Evolutionary conservation across 2,113 vertebrate genomes (phyloP), one percentile per base, ranked within the genome.

Genomic region (Protobothrops mucrosquamatus): DNA sequence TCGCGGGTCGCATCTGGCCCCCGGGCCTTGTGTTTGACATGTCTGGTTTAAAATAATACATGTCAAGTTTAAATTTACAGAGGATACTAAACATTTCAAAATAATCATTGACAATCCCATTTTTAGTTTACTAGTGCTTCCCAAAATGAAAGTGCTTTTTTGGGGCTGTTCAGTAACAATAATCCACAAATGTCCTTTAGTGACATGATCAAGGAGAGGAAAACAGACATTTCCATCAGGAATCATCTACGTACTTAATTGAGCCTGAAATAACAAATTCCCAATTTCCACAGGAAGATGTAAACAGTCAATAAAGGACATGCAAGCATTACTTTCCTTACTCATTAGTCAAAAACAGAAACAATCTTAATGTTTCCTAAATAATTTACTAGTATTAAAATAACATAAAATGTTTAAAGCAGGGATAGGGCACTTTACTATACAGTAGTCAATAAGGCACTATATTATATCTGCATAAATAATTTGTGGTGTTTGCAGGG

Each of bases 331-430:
- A 87, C 87, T 96, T 97, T 96, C 95, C 92, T 85, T 95, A 94
- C 96, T 97, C 96, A 97, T 97, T 97, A 97, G 96, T 97, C 97
- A 97, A 97, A 96, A 93, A 94, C 95, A 97, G 96, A 97, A 97
- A 97, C 89, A 94, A 97, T 97, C 96, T 97, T 95, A 97, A 93
- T 92, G 29, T 97, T 96, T 94, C 96, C 93, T 98, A 97, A 98
- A 98, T 98, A 97, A 98, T 98, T 98, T 96, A 97, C 96, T 97
- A 85, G 90, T 96, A 95, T 96, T 96, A 97, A 97, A 98, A 98
- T 97, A 97, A 97, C 97, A 96, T 90, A 93, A 97, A 96, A 97
- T 89, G 92, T 95, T 97, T 97, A 96, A 98, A 98, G 97, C 96
- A 96, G 97, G 98, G 97, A 98, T 97, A 96, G 95, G 93, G 94